These are phyloP conservation scores for Lamprologus ornatipinnis DNA, from an alignment of 2,113 vertebrate species.

Conservation along the genomic window DNA sequence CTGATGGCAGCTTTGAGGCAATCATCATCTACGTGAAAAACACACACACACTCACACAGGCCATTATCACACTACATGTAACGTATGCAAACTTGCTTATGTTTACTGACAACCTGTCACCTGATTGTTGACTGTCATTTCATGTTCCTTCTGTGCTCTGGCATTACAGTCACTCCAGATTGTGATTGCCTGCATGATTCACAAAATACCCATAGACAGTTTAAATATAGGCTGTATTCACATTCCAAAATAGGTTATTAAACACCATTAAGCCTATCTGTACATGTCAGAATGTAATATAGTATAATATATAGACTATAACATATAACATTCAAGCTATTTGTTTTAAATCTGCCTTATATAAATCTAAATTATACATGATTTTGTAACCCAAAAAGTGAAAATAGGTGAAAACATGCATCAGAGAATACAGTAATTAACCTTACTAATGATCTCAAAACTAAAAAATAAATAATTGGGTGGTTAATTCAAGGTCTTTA, in stretches of 20 bases:
- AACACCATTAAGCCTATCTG: neutral
- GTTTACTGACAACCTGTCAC: neutral
- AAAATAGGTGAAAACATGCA: neutral
- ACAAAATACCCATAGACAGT: neutral
- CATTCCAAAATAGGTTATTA: neutral
- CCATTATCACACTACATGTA: neutral
- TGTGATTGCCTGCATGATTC: neutral
- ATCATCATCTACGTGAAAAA: neutral
- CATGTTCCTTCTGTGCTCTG: neutral
- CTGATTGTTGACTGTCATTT: neutral
- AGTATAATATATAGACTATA: neutral
- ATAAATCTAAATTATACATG: neutral
- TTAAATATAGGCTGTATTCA: neutral
- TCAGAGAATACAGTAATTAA: neutral
- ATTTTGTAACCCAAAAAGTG: neutral
- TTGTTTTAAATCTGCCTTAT: neutral
- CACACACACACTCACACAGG: neutral
- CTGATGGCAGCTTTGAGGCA: neutral
- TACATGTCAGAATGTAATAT: neutral
- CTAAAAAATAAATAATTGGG: neutral
- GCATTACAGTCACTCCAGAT: neutral
- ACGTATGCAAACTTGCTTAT: neutral
- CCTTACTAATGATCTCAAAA: neutral
- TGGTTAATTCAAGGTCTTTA: neutral
- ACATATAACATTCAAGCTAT: neutral